Evolutionary conservation across 2,888 invertebrate species (phyloP).

Genomic region (Epinotia brunnichana): DNA sequence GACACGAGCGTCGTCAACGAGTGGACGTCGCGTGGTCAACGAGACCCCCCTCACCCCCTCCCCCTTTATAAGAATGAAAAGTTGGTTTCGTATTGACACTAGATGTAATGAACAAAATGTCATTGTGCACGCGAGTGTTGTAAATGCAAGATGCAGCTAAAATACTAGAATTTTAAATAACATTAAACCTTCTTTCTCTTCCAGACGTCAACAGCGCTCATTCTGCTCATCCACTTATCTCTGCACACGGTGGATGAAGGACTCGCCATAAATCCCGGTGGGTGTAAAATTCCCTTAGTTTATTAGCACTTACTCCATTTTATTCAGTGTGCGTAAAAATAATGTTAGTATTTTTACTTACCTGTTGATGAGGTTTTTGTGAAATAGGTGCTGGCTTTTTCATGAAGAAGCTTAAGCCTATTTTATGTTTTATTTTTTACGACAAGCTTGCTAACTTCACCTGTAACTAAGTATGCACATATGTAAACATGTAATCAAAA

Average conservation of each 20-base stretch:
- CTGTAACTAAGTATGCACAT: no score
- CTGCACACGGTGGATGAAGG: constrained; percentile 80
- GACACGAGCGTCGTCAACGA: no score
- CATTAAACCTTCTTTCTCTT: constrained; percentile 53
- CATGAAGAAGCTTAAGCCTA: background rate
- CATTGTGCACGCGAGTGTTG: no score
- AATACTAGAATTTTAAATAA: background rate
- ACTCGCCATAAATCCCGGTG: constrained; percentile 78
- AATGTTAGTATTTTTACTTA: constrained; percentile 31
- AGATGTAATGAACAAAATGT: no score
- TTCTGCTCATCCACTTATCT: constrained; percentile 77
- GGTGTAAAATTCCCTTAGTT: constrained; percentile 60
- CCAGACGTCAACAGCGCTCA: constrained; percentile 74
- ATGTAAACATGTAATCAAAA: no score
- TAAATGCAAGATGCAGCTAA: no score
- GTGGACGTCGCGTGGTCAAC: no score
- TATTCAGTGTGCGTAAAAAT: constrained; percentile 36
- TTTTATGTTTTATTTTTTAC: background rate
- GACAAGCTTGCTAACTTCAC: background rate
- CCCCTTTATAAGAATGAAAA: no score
- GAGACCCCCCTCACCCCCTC: no score
- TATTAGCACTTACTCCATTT: constrained; percentile 47
- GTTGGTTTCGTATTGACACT: no score
- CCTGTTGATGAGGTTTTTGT: constrained; percentile 26
- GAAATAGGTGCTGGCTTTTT: constrained; percentile 6